Evolutionary conservation across 2,888 invertebrate genomes (phyloP), one percentile per base, ranked within the genome.

Genomic region (Myopa tessellatipennis): DNA sequence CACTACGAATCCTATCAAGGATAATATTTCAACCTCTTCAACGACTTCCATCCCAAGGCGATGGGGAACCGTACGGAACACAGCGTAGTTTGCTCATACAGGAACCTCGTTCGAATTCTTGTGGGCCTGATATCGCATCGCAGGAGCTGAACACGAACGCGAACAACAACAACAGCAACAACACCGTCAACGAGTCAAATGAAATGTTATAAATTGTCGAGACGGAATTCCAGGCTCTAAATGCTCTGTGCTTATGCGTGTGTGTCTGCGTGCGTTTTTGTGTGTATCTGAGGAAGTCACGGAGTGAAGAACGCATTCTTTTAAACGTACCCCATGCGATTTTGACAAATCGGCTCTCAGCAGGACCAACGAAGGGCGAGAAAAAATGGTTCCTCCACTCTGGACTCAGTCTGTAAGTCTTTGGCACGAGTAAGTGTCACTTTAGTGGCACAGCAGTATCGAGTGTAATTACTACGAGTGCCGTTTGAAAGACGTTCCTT

Each of bases 11-110:
- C 18, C 68, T 69, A 60, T 60, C 60, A 76, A 76, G 76, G 16
- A 69, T 68, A 76, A 69, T 69, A 69, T 50, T 69, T 76, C 69
- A 69, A 76, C 76, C 69, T 38, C 55, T 75, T 63, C 63, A 58
- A 58, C 38, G 10, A n/a, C 58, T 58, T 34, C 52, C 36, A 16
- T 45, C 45, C 45, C 45, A 45, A 3, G 10, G 45, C 6, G 45
- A 45, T 45, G 45, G 10, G 10, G 45, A 6, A 8, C 45, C 45
- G 10, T 45, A 45, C 3, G 45, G 10, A 45, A 45, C 45, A 8
- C 0, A 45, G 3, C 45, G 10, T 45, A 8, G 45, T 45, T 45
- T 45, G 45, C 10, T 45, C 45, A 45, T 45, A 45, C 10, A 45
- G 10, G 1, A 6, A 8, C 45, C 8, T 52, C 50, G 70, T 50